A percentile compares a stretch with the other conserved stretches of the same genome.
phyloP scores from a whole-genome alignment of 2,888 invertebrate species.

The Oscheius myriophilus region DNA sequence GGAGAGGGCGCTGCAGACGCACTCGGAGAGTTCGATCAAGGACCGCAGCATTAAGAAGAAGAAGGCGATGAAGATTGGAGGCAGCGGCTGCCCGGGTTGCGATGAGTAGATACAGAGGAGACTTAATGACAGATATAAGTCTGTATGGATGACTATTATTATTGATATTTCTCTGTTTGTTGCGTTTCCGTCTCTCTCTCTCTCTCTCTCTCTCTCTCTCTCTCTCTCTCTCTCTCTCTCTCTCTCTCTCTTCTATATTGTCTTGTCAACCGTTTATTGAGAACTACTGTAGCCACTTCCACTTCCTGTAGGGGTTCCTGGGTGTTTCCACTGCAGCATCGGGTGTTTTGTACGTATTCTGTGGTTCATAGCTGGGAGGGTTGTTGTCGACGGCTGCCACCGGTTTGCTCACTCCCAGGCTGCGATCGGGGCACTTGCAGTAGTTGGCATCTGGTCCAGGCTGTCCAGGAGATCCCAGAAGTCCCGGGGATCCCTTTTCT shows the following conservation, averaged over 20 bases:
- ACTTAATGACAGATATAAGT: too few relatives aligned
- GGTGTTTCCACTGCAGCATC: constrained; percentile 52
- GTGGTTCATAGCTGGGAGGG: constrained; percentile 48
- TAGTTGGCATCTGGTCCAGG: constrained; percentile 53
- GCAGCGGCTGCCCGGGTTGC: too few relatives aligned
- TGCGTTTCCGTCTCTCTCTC: too few relatives aligned
- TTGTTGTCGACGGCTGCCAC: constrained; percentile 33
- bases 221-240: too few relatives aligned
- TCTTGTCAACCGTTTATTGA: constrained; percentile 6
- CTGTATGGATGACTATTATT: too few relatives aligned
- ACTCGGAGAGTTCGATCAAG: neutral
- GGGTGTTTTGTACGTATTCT: constrained; percentile 18
- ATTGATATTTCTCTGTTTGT: too few relatives aligned
- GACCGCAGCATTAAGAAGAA: too few relatives aligned
- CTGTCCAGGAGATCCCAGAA: constrained; percentile 52
- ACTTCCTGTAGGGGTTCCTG: constrained; percentile 54
- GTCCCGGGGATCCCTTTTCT: constrained; percentile 56
- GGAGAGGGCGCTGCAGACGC: constrained; percentile 1
- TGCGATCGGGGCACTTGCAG: constrained; percentile 59
- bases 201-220: too few relatives aligned
- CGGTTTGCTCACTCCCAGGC: constrained; percentile 49
- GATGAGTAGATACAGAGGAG: too few relatives aligned
- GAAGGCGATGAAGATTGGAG: too few relatives aligned
- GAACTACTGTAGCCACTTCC: constrained; percentile 53
- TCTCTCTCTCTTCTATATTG: too few relatives aligned